Evolutionary conservation across 2,797 vertebrate species (phyloP).

Genomic region (Linurgus olivaceus): DNA sequence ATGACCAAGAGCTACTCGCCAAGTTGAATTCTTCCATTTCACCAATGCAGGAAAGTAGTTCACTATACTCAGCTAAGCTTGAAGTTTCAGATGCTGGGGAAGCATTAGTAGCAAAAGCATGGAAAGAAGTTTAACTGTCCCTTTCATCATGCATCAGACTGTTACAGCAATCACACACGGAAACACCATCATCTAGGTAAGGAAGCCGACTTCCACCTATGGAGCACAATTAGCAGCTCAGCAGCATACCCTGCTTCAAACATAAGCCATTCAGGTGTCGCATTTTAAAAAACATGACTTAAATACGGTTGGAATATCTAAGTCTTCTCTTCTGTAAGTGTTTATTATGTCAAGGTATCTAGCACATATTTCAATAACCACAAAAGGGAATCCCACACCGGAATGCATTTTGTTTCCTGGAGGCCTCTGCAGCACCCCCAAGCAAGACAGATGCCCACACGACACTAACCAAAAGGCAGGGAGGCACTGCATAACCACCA

Average conservation of each 20-base stretch:
- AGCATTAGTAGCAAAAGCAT: constrained; percentile 40
- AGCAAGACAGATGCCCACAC: background rate
- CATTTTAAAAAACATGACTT: constrained; percentile 17
- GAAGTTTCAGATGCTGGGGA: background rate
- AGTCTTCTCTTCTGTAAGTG: constrained; percentile 29
- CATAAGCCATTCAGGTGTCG: background rate
- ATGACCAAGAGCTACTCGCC: background rate
- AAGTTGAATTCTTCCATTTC: background rate
- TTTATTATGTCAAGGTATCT: constrained; percentile 35
- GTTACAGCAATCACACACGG: background rate
- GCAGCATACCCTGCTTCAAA: background rate
- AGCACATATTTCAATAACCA: background rate
- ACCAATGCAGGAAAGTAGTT: background rate
- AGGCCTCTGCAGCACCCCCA: background rate
- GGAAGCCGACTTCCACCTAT: background rate
- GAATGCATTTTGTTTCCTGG: constrained; percentile 32
- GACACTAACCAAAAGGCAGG: constrained; percentile 1
- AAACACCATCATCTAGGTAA: background rate
- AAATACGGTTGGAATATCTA: constrained; percentile 40
- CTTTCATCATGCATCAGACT: constrained; percentile 15
- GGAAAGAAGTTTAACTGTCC: background rate
- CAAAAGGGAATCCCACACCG: background rate
- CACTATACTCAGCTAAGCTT: background rate
- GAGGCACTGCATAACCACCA: constrained; percentile 39
- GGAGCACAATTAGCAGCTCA: background rate